Conservation (phyloP, 2,113 vertebrate genomes). For the Mus pahari region DNA sequence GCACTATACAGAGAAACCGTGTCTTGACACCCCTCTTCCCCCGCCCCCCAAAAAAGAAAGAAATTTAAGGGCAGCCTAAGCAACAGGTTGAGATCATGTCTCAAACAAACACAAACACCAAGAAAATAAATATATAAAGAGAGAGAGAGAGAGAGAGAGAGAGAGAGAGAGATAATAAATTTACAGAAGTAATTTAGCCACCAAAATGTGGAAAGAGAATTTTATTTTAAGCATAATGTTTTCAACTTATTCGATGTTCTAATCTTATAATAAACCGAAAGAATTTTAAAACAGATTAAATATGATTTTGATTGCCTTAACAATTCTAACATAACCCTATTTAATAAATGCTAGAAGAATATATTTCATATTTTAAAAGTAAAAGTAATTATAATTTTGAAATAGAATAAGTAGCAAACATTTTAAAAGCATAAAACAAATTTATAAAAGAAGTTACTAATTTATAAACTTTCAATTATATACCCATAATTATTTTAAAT, state of each 20-base stretch:
- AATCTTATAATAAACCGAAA: neutral
- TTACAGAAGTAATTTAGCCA: neutral
- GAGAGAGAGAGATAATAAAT: no score
- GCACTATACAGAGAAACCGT: no score
- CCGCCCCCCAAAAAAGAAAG: no score
- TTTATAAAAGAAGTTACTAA: neutral
- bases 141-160: no score
- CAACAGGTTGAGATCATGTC: neutral
- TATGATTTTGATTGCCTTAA: neutral
- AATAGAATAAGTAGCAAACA: neutral
- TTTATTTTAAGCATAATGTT: no score
- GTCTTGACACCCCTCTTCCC: no score
- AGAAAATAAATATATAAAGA: neutral
- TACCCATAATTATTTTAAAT: neutral
- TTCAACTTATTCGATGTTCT: no score
- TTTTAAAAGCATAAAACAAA: neutral
- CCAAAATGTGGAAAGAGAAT: neutral
- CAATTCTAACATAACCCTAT: neutral
- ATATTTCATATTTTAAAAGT: neutral
- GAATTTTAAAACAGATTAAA: neutral
- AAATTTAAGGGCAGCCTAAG: neutral
- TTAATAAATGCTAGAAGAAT: neutral
- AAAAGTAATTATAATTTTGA: neutral
- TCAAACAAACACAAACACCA: neutral
- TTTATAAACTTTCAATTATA: neutral